These are phyloP conservation scores for Eupithecia subumbrata DNA, from an alignment of 2,888 invertebrate species.

Conservation along the genomic window DNA sequence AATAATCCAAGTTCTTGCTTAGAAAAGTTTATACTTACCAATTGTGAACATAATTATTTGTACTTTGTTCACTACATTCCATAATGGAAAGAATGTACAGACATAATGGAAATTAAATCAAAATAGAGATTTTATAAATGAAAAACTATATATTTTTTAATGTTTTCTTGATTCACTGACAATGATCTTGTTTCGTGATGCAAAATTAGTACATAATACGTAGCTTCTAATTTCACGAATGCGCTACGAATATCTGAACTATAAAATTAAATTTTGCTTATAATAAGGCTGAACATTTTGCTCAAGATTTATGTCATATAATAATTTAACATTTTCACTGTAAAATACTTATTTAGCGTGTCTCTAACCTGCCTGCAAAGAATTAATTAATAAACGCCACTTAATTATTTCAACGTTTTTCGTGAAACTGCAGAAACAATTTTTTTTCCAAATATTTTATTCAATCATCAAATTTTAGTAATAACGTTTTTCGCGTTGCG, in stretches of 20 bases:
- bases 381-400: neutral
- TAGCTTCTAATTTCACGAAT: slow-evolving; percentile 22
- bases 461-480: neutral
- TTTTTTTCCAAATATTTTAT: neutral
- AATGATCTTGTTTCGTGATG: slow-evolving; percentile 17
- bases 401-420: slow-evolving; percentile 6
- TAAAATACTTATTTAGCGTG: neutral
- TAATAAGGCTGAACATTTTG: slow-evolving; percentile 38
- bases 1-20: slow-evolving; percentile 56
- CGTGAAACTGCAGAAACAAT: slow-evolving; percentile 28
- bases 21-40: slow-evolving; percentile 67
- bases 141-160: slow-evolving; percentile 41
- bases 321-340: neutral
- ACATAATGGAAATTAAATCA: slow-evolving; percentile 16
- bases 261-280: slow-evolving; percentile 32
- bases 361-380: neutral
- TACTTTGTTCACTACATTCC: slow-evolving; percentile 57
- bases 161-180: slow-evolving; percentile 10
- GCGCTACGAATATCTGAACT: slow-evolving; percentile 34
- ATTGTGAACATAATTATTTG: slow-evolving; percentile 53
- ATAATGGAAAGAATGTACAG: slow-evolving; percentile 6
- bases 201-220: slow-evolving; percentile 14
- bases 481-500: neutral
- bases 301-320: slow-evolving; percentile 22
- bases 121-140: slow-evolving; percentile 20